These are phyloP conservation scores for Drosophila aldrichi DNA, from an alignment of 2,888 invertebrate species.

Conservation along the genomic window DNA sequence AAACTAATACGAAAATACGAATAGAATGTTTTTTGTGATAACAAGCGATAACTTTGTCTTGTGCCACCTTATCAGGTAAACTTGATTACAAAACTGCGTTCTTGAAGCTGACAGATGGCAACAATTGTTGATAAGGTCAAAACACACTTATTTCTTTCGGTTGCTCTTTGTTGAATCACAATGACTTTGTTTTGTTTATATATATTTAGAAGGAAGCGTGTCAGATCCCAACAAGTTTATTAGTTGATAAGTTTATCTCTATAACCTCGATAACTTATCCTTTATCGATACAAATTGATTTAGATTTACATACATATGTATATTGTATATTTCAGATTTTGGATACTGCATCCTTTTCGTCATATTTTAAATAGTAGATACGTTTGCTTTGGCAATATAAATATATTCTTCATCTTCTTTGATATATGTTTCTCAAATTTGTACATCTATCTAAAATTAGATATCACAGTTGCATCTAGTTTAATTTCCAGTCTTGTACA, in stretches of 20 bases:
- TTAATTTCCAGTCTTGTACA: slow-evolving; percentile 23
- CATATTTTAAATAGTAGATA: too few relatives aligned
- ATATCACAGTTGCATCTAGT: neutral
- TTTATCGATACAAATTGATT: too few relatives aligned
- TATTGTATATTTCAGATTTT: too few relatives aligned
- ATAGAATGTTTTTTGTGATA: neutral
- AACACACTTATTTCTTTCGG: neutral
- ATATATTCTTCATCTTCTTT: neutral
- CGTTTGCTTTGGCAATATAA: too few relatives aligned
- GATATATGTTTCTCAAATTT: neutral
- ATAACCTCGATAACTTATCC: too few relatives aligned
- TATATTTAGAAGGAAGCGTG: neutral
- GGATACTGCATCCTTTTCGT: too few relatives aligned
- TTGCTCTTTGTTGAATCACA: neutral
- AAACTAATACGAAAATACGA: neutral
- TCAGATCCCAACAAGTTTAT: too few relatives aligned
- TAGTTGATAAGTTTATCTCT: too few relatives aligned
- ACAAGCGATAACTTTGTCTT: neutral
- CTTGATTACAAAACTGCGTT: neutral
- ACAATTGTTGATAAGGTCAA: neutral
- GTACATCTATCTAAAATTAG: too few relatives aligned
- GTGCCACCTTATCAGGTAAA: neutral
- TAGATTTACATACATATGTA: too few relatives aligned
- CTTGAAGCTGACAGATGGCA: neutral
- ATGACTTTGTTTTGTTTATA: neutral